A percentile compares a stretch with the other conserved stretches of the same genome.
These are phyloP conservation scores for Drosophila melanocephala DNA, from an alignment of 2,888 invertebrate species.

Conservation along the genomic window DNA sequence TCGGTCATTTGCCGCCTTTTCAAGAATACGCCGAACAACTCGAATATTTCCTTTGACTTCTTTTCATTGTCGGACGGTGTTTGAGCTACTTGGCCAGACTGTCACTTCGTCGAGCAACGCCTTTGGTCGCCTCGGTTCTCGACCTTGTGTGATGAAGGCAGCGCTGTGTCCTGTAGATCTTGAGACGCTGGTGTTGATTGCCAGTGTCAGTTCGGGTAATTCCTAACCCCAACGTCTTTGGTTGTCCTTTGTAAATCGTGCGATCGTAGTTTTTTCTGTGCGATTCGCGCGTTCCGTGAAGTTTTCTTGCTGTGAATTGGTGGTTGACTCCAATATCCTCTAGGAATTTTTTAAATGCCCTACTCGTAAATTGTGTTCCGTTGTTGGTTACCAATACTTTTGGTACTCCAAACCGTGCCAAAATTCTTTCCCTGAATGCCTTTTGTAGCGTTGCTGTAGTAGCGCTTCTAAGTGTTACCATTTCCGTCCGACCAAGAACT, in stretches of 20 bases:
- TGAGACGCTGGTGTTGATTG: not conserved
- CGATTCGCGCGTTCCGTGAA: not conserved
- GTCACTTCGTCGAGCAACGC: too few relatives aligned
- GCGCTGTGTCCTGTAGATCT: not conserved
- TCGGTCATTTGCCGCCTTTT: too few relatives aligned
- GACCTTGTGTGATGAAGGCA: too few relatives aligned
- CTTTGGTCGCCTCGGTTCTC: too few relatives aligned
- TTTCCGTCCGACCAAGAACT: not conserved
- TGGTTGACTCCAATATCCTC: not conserved
- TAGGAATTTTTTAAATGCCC: not conserved
- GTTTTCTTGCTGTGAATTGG: not conserved
- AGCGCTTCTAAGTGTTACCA: not conserved
- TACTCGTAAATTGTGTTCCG: not conserved
- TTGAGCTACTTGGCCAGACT: too few relatives aligned
- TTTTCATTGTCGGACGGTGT: too few relatives aligned
- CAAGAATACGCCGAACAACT: too few relatives aligned
- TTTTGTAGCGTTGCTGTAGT: not conserved
- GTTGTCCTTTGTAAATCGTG: too few relatives aligned
- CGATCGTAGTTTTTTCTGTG: not conserved
- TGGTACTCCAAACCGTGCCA: not conserved
- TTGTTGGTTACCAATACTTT: not conserved
- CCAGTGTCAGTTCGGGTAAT: too few relatives aligned
- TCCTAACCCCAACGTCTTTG: too few relatives aligned
- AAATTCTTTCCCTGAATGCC: not conserved
- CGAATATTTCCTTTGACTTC: too few relatives aligned